Evolutionary conservation across 1,140 invertebrate genomes (phyloP), one percentile per base, ranked within the genome.

Genomic region (Achatina immaculata): DNA sequence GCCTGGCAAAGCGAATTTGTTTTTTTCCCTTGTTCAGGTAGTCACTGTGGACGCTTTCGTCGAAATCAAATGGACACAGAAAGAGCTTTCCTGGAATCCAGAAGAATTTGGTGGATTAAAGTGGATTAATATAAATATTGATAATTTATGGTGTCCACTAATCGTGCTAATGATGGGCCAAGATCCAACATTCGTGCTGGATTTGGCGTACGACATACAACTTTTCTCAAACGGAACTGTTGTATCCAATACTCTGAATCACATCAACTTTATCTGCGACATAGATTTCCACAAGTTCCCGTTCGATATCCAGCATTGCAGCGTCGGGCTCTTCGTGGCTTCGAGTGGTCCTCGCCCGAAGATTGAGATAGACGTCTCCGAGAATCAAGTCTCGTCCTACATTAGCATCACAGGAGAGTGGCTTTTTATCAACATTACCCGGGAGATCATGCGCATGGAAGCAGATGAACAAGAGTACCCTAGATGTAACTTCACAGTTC

Each of bases 401-500:
- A 34, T 6, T 16, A 71, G 21, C n/a, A 43, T 16, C 7, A 3
- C 34, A 42, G 68, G 68, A 42, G 68, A 71, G n/a, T 71, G 68
- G 68, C 7, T 16, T 38, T 6, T 43, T 38, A 0, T 71, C 14
- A 40, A 43, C n/a, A 16, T 38, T 43, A 28, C 24, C 42, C 40
- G n/a, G 4, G 68, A 71, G 24, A 4, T 43, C 9, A 16, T 71
- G 4, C 4, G 38, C 4, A n/a, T 16, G 0, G 7, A 66, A 34
- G 2, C 14, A 66, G 7, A 14, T n/a, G 4, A 21, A 9, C 21
- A 9, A n/a, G 40, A 42, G 36, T 71, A 34, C 40, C 68, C 68
- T 3, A 36, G 68, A 24, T 76, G 65, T 73, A 21, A 7, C 0
- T 31, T 82, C 40, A 68, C 42, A 43, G 40, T 82, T 2, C 28